These are phyloP conservation scores for Notodromas monacha DNA, from an alignment of 2,888 invertebrate species.

Conservation along the genomic window DNA sequence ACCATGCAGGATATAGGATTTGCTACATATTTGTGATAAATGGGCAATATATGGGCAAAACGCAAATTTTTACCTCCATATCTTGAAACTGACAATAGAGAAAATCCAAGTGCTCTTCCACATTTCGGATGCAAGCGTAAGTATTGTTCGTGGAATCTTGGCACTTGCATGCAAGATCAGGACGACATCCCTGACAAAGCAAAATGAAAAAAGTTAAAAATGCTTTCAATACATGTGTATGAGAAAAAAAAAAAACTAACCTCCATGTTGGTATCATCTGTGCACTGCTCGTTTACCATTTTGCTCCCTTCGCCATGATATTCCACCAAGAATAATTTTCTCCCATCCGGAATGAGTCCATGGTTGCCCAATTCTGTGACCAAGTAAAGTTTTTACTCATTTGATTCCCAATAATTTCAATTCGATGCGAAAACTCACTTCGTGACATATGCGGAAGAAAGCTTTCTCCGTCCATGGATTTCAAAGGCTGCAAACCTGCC, in stretches of 20 bases:
- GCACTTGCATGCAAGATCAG: constrained; percentile 35
- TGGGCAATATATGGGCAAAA: no score
- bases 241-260: constrained; percentile 8
- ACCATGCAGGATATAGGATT: no score
- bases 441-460: constrained; percentile 18
- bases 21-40: no score
- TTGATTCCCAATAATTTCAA: no score
- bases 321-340: constrained; percentile 34
- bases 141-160: constrained; percentile 56
- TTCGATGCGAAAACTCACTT: no score
- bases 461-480: constrained; percentile 28
- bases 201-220: background rate
- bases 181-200: background rate
- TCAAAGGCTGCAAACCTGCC: constrained; percentile 23
- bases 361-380: no score
- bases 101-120: no score
- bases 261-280: no score
- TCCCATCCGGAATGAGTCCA: constrained; percentile 14
- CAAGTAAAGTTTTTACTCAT: no score
- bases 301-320: constrained; percentile 38
- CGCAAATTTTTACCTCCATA: no score
- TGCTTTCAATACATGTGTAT: constrained; percentile 4
- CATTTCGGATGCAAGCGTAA: constrained; percentile 38
- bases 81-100: no score
- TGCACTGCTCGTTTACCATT: no score